Percentiles rank a stretch among this genome's conserved stretches.
Conservation (phyloP, 2,888 invertebrate genomes). For the Cheiracanthium punctorium region DNA sequence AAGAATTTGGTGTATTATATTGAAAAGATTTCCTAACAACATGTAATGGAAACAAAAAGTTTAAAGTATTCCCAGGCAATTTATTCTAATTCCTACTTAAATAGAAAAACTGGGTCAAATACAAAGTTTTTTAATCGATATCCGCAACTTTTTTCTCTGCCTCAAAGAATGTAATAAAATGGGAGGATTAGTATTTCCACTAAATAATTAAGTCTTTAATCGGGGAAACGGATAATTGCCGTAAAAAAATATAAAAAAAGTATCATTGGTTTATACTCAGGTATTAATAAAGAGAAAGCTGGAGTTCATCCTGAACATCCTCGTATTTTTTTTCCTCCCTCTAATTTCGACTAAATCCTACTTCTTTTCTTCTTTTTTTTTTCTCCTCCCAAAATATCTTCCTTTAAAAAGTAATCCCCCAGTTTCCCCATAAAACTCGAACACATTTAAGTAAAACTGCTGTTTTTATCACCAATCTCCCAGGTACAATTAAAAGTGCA, state of each 20-base stretch:
- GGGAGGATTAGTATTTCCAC: not conserved
- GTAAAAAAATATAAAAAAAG: not conserved
- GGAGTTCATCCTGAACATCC: not conserved
- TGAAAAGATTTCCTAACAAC: too few relatives aligned
- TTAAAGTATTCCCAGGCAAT: not conserved
- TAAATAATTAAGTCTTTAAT: constrained; percentile 10
- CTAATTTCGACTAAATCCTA: constrained; percentile 9
- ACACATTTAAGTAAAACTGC: constrained; percentile 41
- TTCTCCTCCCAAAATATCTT: constrained; percentile 17
- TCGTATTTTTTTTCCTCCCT: not conserved
- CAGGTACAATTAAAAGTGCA: constrained; percentile 54
- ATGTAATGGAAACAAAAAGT: not conserved
- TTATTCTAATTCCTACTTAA: not conserved
- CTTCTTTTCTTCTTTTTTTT: constrained; percentile 29
- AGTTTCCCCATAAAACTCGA: constrained; percentile 48
- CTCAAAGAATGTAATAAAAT: not conserved
- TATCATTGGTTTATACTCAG: constrained; percentile 16
- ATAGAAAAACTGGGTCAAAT: not conserved
- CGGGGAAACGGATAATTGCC: not conserved
- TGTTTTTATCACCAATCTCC: constrained; percentile 67
- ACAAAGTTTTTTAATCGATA: not conserved
- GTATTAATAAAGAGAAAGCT: constrained; percentile 36
- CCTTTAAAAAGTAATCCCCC: constrained; percentile 39
- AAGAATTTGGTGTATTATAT: too few relatives aligned
- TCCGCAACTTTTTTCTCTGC: not conserved